A percentile compares a stretch with the other conserved stretches of the same genome.
These are phyloP conservation scores for Seriola dumerili DNA, from an alignment of 2,113 vertebrate genomes.

Conservation along the genomic window DNA sequence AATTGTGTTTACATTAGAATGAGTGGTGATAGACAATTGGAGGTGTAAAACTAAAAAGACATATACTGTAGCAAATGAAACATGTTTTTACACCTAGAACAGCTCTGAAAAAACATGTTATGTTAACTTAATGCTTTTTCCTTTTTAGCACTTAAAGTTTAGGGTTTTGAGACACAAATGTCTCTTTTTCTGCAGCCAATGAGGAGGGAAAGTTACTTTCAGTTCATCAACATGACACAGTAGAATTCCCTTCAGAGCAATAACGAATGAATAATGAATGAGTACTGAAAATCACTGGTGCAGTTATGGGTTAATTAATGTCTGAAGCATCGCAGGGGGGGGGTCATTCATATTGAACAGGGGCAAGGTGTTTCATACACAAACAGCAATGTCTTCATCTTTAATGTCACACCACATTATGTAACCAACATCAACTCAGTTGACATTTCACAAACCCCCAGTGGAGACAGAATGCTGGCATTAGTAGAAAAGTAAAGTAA, in stretches of 20 bases:
- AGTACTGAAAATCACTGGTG: background rate
- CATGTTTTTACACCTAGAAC: background rate
- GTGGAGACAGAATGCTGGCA: background rate
- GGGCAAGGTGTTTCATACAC: background rate
- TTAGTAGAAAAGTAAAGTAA: background rate
- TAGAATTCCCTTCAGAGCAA: background rate
- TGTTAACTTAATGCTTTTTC: background rate
- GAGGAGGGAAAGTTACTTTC: background rate
- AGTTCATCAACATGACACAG: background rate
- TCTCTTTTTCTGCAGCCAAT: background rate
- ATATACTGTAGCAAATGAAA: background rate
- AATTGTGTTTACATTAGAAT: too few relatives aligned
- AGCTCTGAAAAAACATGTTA: background rate
- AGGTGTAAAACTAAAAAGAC: too few relatives aligned
- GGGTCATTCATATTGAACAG: background rate
- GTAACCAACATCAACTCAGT: background rate
- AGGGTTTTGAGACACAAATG: background rate
- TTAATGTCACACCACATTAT: constrained; percentile 12
- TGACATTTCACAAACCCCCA: constrained; percentile 9
- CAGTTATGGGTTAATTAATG: constrained; percentile 5
- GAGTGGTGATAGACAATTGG: background rate
- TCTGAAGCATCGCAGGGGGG: background rate
- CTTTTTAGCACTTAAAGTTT: background rate
- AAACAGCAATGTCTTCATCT: constrained; percentile 5
- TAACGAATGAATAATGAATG: too few relatives aligned